Evolutionary conservation across 1,140 invertebrate species (phyloP).

Genomic region (Muscidifurax raptorellus): DNA sequence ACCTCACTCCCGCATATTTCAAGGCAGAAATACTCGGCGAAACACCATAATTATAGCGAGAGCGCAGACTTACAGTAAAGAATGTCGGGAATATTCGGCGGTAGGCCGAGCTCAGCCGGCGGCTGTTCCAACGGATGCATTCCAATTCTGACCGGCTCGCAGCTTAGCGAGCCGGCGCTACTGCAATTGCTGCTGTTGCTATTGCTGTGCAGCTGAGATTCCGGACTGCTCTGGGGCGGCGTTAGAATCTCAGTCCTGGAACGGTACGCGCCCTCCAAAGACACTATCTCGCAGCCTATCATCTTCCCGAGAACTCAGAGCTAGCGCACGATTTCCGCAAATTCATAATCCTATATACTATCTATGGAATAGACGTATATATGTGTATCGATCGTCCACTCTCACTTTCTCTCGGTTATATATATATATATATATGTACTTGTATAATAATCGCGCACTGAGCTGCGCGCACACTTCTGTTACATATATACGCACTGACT

Average conservation of each 20-base stretch:
- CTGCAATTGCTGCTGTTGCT: constrained; percentile 43
- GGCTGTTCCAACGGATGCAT: constrained; percentile 79
- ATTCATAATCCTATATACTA: too few species aligned
- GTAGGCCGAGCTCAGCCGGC: constrained; percentile 64
- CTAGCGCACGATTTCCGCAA: neutral
- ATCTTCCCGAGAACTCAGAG: constrained; percentile 55
- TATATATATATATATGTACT: too few species aligned
- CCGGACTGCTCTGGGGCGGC: constrained; percentile 71
- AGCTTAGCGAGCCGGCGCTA: constrained; percentile 14
- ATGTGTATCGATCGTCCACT: neutral
- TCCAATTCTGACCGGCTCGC: neutral
- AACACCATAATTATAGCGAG: too few species aligned
- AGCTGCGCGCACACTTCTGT: too few species aligned
- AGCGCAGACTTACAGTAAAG: constrained; percentile 81
- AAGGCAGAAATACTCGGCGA: too few species aligned
- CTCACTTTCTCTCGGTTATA: too few species aligned
- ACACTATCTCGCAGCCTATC: constrained; percentile 63
- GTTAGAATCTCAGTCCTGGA: constrained; percentile 66
- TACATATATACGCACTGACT: too few species aligned
- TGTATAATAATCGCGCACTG: too few species aligned
- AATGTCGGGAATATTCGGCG: constrained; percentile 80
- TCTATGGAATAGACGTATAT: too few species aligned
- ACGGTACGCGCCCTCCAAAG: constrained; percentile 61
- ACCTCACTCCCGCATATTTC: too few species aligned
- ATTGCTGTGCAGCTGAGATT: constrained; percentile 58